These are phyloP conservation scores for Syrphus vitripennis DNA, from an alignment of 2,888 invertebrate genomes.

Conservation along the genomic window DNA sequence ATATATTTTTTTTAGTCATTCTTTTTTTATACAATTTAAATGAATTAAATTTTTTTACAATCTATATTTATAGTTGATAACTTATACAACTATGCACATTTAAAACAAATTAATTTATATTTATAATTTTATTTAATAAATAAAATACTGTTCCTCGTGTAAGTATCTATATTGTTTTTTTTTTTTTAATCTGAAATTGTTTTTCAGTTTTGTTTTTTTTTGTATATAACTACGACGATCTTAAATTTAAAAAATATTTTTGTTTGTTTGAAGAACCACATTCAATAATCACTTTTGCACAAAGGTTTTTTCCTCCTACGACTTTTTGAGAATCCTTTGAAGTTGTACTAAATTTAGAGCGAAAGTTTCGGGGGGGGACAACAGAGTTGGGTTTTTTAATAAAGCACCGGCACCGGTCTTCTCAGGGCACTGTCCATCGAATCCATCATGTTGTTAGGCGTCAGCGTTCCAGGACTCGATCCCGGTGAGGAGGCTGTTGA, in stretches of 20 bases:
- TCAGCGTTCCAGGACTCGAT: conserved; percentile 80
- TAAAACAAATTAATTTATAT: conserved; percentile 24
- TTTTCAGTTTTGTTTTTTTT: conserved; percentile 10
- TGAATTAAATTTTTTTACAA: conserved; percentile 34
- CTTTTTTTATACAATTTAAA: neutral
- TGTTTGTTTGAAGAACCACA: conserved; percentile 19
- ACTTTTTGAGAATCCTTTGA: conserved; percentile 44
- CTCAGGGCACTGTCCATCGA: conserved; percentile 79
- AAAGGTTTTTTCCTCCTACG: conserved; percentile 11
- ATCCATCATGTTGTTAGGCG: conserved; percentile 79
- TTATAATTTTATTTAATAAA: conserved; percentile 39
- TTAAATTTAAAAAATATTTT: conserved; percentile 5
- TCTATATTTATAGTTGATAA: conserved; percentile 3
- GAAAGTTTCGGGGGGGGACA: neutral
- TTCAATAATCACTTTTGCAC: conserved; percentile 37
- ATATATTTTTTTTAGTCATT: neutral
- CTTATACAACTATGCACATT: conserved; percentile 26
- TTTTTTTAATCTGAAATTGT: neutral
- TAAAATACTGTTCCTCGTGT: conserved; percentile 48
- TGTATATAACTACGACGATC: conserved; percentile 25
- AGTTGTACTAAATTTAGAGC: conserved; percentile 56
- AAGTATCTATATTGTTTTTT: neutral
- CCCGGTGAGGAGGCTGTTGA: conserved; percentile 81
- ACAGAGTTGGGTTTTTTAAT: conserved; percentile 73
- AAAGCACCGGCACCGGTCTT: conserved; percentile 80